Conservation (phyloP, 2,888 invertebrate species). For the Leptarthrus brevirostris region DNA sequence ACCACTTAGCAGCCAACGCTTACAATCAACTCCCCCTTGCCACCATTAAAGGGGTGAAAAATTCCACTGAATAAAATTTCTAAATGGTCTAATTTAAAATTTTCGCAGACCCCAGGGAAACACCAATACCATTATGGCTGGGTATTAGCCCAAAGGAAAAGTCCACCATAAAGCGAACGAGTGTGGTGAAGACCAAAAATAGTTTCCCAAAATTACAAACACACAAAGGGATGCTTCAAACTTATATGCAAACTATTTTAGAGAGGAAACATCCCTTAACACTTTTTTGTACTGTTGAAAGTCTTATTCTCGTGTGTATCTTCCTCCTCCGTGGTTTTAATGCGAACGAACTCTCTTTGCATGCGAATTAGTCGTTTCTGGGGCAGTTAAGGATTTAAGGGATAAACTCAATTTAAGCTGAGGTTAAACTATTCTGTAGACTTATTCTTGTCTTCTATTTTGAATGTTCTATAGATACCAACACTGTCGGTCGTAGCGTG, state of each 20-base stretch:
- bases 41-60: background rate
- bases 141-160: too few species aligned
- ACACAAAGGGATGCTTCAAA: conserved; percentile 35
- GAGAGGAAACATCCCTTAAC: conserved; percentile 34
- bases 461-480: background rate
- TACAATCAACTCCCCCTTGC: background rate
- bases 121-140: too few species aligned
- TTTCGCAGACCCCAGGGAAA: background rate
- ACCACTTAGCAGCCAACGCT: background rate
- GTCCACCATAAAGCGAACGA: too few species aligned
- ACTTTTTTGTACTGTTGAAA: conserved; percentile 1
- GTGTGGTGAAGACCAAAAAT: background rate
- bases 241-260: conserved; percentile 40
- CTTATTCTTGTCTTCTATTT: background rate
- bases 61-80: conserved; percentile 1
- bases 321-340: conserved; percentile 12
- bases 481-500: background rate
- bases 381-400: conserved; percentile 37
- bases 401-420: conserved; percentile 44
- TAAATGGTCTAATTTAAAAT: conserved; percentile 7
- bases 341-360: conserved; percentile 38
- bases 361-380: conserved; percentile 41
- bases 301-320: background rate
- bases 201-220: background rate
- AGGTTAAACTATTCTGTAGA: conserved; percentile 41